A percentile compares a stretch with the other conserved stretches of the same genome.
These are phyloP conservation scores for Isaurus tuberculatus DNA, from an alignment of 92 coral and sea anemone species.

Conservation along the genomic window DNA sequence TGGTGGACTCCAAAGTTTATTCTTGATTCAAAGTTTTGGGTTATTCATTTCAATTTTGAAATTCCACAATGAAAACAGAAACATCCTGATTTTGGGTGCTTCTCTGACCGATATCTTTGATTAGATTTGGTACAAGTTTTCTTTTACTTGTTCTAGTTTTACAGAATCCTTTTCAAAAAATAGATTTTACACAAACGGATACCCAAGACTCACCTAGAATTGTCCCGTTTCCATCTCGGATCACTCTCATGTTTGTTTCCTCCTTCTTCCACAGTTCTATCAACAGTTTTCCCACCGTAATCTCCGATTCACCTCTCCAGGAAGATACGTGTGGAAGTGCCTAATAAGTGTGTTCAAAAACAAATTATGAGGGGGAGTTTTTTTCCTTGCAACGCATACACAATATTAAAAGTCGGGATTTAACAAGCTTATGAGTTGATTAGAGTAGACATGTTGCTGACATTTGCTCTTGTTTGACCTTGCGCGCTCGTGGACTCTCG, in stretches of 20 bases:
- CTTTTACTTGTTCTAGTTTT: not conserved
- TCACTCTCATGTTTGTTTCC: constrained; percentile 82
- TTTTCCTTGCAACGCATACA: not conserved
- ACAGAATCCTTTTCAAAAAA: not conserved
- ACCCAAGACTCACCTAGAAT: constrained; percentile 61
- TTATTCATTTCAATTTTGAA: too few species aligned
- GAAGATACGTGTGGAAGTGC: constrained; percentile 87
- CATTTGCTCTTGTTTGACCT: too few species aligned
- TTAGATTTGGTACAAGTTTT: not conserved
- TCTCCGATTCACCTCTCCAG: constrained; percentile 87
- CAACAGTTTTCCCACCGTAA: constrained; percentile 84
- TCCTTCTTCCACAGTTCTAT: constrained; percentile 94
- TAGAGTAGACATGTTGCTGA: too few species aligned
- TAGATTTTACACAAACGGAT: not conserved
- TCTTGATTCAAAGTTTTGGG: too few species aligned
- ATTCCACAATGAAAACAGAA: too few species aligned
- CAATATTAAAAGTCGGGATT: too few species aligned
- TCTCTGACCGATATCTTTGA: too few species aligned
- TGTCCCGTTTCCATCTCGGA: constrained; percentile 75
- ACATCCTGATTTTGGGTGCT: too few species aligned
- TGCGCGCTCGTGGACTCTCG: too few species aligned
- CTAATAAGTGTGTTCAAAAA: constrained; percentile 25
- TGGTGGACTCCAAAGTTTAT: too few species aligned
- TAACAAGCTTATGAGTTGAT: too few species aligned
- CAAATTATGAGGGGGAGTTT: not conserved